Evolutionary conservation across 2,797 vertebrate species (phyloP).

Genomic region (Etheostoma nigrum): DNA sequence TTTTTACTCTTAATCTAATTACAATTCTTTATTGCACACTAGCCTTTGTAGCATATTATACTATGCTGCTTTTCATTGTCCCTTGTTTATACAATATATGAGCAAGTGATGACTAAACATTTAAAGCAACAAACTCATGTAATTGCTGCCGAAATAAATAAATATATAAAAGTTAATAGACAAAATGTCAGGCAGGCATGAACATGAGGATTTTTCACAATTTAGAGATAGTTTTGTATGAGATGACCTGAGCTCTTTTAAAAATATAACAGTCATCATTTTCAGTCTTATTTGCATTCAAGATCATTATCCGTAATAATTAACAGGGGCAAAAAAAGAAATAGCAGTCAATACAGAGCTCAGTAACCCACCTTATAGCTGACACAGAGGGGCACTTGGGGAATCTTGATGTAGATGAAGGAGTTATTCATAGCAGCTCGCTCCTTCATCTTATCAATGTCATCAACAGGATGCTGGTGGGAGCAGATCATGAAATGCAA

Average conservation of each 20-base stretch:
- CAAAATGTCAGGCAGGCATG: not conserved
- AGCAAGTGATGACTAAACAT: not conserved
- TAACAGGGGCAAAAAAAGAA: not conserved
- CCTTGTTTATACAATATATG: not conserved
- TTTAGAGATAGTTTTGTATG: not conserved
- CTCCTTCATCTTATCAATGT: constrained; percentile 99
- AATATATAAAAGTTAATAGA: not conserved
- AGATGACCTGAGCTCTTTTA: not conserved
- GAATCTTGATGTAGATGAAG: constrained; percentile 99
- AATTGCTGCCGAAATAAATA: not conserved
- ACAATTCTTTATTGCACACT: not conserved
- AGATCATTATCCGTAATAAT: not conserved
- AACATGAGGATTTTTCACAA: not conserved
- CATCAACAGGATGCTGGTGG: constrained; percentile 94
- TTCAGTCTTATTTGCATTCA: not conserved
- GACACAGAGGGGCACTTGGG: constrained; percentile 97
- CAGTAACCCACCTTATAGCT: constrained; percentile 93
- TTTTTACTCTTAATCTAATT: not conserved
- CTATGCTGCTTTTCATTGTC: too few species aligned
- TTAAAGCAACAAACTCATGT: too few species aligned
- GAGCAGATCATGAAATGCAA: constrained; percentile 4
- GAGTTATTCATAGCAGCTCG: constrained; percentile 99
- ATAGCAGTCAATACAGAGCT: not conserved
- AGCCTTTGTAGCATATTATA: not conserved
- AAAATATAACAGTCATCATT: not conserved